Percentiles rank a stretch among this genome's conserved stretches.
Evolutionary conservation across 2,888 invertebrate genomes (phyloP).

Genomic region (Tenthredo livida): DNA sequence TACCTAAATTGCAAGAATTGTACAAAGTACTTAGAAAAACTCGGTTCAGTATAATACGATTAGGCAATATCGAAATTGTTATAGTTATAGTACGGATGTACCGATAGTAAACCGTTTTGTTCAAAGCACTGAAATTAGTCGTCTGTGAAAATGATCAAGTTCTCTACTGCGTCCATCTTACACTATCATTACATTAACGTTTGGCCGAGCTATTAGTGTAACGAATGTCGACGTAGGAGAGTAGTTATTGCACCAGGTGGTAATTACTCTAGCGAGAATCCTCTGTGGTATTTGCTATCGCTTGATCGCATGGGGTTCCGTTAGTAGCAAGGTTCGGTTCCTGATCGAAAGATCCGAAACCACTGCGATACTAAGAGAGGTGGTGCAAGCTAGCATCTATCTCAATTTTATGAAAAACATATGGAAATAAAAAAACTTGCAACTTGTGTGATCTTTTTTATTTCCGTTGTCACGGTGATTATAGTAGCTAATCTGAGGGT

Average conservation of each 20-base stretch:
- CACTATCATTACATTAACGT: conserved; percentile 9
- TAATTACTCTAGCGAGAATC: conserved; percentile 12
- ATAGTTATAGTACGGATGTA: neutral
- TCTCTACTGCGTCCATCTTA: neutral
- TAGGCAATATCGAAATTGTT: neutral
- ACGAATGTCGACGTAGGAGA: conserved; percentile 31
- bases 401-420: too few relatives aligned
- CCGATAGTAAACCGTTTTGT: neutral
- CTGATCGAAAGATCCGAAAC: too few relatives aligned
- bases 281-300: conserved; percentile 21
- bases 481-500: neutral
- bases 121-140: neutral
- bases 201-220: conserved; percentile 5
- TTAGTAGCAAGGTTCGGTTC: neutral
- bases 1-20: neutral
- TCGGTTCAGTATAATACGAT: neutral
- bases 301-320: conserved; percentile 17
- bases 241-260: conserved; percentile 34
- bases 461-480: neutral
- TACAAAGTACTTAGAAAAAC: neutral
- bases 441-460: neutral
- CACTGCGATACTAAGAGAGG: neutral
- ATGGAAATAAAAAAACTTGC: neutral
- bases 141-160: neutral
- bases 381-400: neutral